Evolutionary conservation across 1,140 invertebrate genomes (phyloP).

Genomic region (Ips typographus): DNA sequence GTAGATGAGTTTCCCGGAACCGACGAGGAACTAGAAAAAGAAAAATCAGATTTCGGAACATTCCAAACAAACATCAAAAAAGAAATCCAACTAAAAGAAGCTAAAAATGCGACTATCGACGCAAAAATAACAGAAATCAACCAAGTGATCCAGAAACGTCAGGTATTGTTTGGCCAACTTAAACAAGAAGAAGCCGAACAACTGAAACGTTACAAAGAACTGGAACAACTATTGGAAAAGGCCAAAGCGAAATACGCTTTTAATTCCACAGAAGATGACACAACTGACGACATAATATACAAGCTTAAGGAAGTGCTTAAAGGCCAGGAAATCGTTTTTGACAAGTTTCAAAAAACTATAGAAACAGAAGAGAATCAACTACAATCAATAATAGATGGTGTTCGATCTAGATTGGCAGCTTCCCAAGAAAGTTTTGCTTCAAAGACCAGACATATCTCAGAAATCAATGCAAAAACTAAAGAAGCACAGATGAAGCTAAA

Average conservation of each 20-base stretch:
- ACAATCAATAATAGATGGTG: conserved; percentile 54
- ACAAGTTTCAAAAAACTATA: conserved; percentile 33
- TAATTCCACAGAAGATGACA: background rate
- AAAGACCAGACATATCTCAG: conserved; percentile 52
- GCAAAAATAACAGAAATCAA: conserved; percentile 35
- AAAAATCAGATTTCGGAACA: conserved; percentile 45
- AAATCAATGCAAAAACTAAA: conserved; percentile 52
- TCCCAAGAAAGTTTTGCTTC: conserved; percentile 53
- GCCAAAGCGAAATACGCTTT: conserved; percentile 40
- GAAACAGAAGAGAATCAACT: conserved; percentile 52
- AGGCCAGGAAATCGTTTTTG: conserved; percentile 10
- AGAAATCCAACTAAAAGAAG: conserved; percentile 38
- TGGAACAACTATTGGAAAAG: conserved; percentile 45
- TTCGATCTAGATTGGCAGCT: conserved; percentile 52
- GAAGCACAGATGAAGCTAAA: conserved; percentile 47
- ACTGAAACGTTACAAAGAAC: conserved; percentile 42
- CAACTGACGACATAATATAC: background rate
- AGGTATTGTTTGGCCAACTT: conserved; percentile 49
- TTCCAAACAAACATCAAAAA: conserved; percentile 40
- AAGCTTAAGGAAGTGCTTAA: conserved; percentile 9
- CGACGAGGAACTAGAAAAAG: conserved; percentile 58
- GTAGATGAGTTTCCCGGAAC: conserved; percentile 59
- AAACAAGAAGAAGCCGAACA: conserved; percentile 49
- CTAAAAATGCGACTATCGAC: conserved; percentile 36
- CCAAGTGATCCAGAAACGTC: conserved; percentile 42